Conservation (phyloP, 2,797 vertebrate species). For the Gymnocypris eckloni region DNA sequence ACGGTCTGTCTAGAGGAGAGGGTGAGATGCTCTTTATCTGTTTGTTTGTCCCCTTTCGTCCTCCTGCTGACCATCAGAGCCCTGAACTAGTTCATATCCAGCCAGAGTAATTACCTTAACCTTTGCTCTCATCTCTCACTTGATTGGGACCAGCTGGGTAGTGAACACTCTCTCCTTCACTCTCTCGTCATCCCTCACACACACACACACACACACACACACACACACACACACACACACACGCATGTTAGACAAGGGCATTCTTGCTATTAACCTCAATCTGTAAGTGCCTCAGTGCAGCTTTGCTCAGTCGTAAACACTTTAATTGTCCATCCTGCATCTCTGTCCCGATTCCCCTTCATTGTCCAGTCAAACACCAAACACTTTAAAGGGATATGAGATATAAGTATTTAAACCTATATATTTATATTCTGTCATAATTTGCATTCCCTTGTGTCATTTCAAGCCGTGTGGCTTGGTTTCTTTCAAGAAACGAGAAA, state of each 20-base stretch:
- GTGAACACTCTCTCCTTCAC: constrained; percentile 34
- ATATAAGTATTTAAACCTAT: neutral
- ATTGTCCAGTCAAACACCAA: constrained; percentile 26
- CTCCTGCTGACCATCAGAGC: neutral
- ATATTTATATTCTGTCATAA: neutral
- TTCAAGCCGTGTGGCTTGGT: neutral
- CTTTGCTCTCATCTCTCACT: constrained; percentile 44
- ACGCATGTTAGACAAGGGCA: constrained; percentile 29
- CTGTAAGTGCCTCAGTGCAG: constrained; percentile 36
- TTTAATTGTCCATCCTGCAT: constrained; percentile 37
- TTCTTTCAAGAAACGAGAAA: neutral
- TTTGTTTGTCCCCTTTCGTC: constrained; percentile 23
- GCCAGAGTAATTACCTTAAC: constrained; percentile 56
- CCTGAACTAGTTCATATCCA: constrained; percentile 47
- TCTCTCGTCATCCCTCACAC: neutral
- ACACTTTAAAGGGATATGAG: neutral
- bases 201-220: constrained; percentile 15
- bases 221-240: constrained; percentile 15
- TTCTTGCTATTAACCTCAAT: constrained; percentile 43
- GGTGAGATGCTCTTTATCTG: constrained; percentile 28
- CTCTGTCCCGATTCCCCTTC: constrained; percentile 1
- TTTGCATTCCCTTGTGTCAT: neutral
- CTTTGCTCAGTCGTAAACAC: constrained; percentile 41
- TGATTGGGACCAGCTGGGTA: constrained; percentile 54
- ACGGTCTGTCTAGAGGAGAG: neutral